phyloP scores from a whole-genome alignment of 2,113 vertebrate species.

The Antechinus stuartii region DNA sequence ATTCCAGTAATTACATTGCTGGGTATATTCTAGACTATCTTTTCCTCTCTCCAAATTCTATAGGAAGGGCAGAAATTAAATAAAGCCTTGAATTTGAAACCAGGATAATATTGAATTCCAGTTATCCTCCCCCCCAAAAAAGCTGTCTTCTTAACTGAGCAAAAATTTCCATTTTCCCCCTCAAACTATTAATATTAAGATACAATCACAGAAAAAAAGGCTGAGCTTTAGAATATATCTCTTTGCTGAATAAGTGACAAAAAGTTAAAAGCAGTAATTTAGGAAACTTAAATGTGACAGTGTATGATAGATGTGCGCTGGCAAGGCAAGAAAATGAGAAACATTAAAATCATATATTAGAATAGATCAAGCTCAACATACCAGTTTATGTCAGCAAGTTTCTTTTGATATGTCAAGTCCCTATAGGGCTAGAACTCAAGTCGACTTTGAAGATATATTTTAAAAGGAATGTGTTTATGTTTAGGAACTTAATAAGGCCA shows the following conservation, averaged over 20 bases:
- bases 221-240: slow-evolving; percentile 82
- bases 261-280: slow-evolving; percentile 91
- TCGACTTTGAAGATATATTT: slow-evolving; percentile 87
- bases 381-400: slow-evolving; percentile 88
- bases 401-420: slow-evolving; percentile 87
- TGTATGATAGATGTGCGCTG: slow-evolving; percentile 88
- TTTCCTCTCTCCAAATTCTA: slow-evolving; percentile 69
- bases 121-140: slow-evolving; percentile 70
- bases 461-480: slow-evolving; percentile 84
- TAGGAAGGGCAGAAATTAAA: slow-evolving; percentile 78
- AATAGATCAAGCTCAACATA: slow-evolving; percentile 87
- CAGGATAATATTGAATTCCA: slow-evolving; percentile 77
- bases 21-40: slow-evolving; percentile 57
- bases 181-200: slow-evolving; percentile 85
- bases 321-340: slow-evolving; percentile 89
- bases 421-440: slow-evolving; percentile 81
- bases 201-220: slow-evolving; percentile 74
- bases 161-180: slow-evolving; percentile 79
- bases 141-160: slow-evolving; percentile 78
- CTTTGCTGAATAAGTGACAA: slow-evolving; percentile 87
- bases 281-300: slow-evolving; percentile 89
- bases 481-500: slow-evolving; percentile 83
- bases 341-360: slow-evolving; percentile 91
- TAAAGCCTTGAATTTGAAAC: slow-evolving; percentile 77
- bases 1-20: slow-evolving; percentile 63